These are phyloP conservation scores for Rhinogobius similis DNA, from an alignment of 2,113 vertebrate genomes.

Conservation along the genomic window DNA sequence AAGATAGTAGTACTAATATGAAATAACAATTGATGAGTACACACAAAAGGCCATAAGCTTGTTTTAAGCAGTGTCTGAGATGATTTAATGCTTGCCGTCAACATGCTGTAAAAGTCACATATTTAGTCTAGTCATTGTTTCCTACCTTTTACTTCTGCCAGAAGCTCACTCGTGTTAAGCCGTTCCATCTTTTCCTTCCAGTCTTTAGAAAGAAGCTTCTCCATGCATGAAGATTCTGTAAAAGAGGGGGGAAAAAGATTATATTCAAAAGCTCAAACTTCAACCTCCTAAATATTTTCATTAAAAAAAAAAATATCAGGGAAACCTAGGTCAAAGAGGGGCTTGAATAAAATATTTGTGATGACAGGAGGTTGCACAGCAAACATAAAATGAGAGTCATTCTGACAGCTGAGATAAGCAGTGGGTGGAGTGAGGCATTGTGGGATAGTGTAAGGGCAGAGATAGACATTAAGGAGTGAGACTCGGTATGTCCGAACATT, in stretches of 20 bases:
- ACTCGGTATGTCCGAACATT: conserved; percentile 70
- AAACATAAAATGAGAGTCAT: conserved; percentile 51
- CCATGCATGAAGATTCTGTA: conserved; percentile 94
- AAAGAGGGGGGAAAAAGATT: not conserved
- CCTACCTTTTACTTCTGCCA: conserved; percentile 98
- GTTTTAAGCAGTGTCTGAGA: conserved; percentile 56
- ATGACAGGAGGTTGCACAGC: conserved; percentile 13
- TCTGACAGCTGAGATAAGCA: conserved; percentile 47
- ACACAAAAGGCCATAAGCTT: conserved; percentile 61
- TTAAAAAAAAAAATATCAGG: conserved; percentile 23
- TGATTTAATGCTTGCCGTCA: conserved; percentile 41
- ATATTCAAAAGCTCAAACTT: conserved; percentile 7
- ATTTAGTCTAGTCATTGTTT: not conserved
- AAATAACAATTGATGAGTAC: conserved; percentile 63
- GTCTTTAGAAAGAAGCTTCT: conserved; percentile 98
- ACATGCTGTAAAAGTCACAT: conserved; percentile 12
- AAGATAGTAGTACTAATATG: conserved; percentile 9
- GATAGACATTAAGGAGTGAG: conserved; percentile 76
- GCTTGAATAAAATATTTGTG: conserved; percentile 39
- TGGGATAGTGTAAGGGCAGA: conserved; percentile 61
- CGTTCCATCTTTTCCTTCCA: conserved; percentile 99
- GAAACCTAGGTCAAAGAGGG: conserved; percentile 15
- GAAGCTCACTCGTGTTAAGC: conserved; percentile 93
- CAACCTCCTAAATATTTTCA: not conserved
- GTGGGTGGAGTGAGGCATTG: conserved; percentile 49